A percentile compares a stretch with the other conserved stretches of the same genome.
These are phyloP conservation scores for Mesoligia furuncula DNA, from an alignment of 2,888 invertebrate genomes.

Conservation along the genomic window DNA sequence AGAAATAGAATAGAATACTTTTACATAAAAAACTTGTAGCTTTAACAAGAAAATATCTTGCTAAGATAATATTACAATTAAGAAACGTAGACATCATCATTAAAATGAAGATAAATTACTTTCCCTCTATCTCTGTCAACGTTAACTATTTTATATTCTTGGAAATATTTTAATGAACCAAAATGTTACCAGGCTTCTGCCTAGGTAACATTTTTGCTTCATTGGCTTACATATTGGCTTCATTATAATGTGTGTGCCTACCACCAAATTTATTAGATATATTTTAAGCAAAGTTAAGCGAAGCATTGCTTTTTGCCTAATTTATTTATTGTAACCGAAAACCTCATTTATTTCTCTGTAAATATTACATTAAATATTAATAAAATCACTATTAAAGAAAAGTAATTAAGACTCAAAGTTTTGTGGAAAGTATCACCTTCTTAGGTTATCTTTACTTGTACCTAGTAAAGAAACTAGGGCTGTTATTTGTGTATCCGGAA, in stretches of 20 bases:
- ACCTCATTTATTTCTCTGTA: neutral
- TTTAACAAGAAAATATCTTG: neutral
- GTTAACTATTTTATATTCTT: slow-evolving; percentile 41
- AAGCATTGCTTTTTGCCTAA: neutral
- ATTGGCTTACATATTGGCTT: slow-evolving; percentile 13
- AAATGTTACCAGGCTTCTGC: neutral
- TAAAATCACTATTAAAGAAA: neutral
- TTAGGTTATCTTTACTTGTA: too few species aligned
- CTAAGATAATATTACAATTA: slow-evolving; percentile 15
- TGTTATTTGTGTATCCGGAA: too few species aligned
- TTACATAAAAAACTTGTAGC: neutral
- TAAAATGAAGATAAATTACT: slow-evolving; percentile 15
- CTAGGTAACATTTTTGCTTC: neutral
- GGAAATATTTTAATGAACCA: slow-evolving; percentile 35
- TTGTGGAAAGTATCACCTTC: neutral
- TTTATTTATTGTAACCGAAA: neutral
- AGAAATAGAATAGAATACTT: neutral
- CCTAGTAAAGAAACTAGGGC: too few species aligned
- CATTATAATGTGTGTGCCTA: slow-evolving; percentile 22
- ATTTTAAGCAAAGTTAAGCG: neutral
- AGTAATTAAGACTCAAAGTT: neutral
- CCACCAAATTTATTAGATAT: neutral
- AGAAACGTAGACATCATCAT: slow-evolving; percentile 25
- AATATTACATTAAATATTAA: neutral
- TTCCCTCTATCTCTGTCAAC: slow-evolving; percentile 8